Evolutionary conservation across 2,888 invertebrate genomes (phyloP), one percentile per base, ranked within the genome.

Genomic region (Drosophila bunnanda): DNA sequence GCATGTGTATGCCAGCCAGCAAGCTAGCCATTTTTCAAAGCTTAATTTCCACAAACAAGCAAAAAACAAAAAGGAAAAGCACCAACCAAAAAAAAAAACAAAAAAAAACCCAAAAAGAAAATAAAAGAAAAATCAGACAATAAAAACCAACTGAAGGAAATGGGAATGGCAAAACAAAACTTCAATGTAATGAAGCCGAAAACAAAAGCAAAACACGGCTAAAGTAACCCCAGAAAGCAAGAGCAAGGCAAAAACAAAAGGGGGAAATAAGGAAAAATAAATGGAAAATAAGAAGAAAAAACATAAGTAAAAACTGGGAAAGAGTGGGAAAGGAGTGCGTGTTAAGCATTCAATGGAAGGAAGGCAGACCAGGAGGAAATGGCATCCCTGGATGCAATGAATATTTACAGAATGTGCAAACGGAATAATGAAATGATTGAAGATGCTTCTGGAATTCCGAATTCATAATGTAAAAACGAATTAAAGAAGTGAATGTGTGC

Each of bases 21-120:
- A 56, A 56, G 67, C 66, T 67, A 71, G 75, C 62, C 81, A 88
- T 87, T 82, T 88, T 80, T 88, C 86, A 89, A 85, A 79, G 88
- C 86, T 85, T 88, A 82, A 89, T 86, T 86, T 86, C 68, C 75
- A 81, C 74, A 78, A 76, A 74, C 69, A 68, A 46, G 50, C 56
- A 70, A 70, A 66, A 65, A 53, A 38, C 13, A 56, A 48, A 56
- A 41, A 22, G 15, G 36, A 72, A 68, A 67, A 48, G 13, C 10
- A 59, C 41, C 34, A 34, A 52, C n/a, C n/a, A 61, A 54, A 10
- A 36, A 15, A 13, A 4, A 32, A 65, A 36, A 43, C 1, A 46
- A 22, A 59, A 30, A 36, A 64, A 28, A 38, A n/a, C n/a, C n/a
- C n/a, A n/a, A n/a, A n/a, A n/a, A n/a, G n/a, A 34, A 44, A 59